Conservation (phyloP, 1,140 invertebrate species). For the Temnothorax nylanderi region DNA sequence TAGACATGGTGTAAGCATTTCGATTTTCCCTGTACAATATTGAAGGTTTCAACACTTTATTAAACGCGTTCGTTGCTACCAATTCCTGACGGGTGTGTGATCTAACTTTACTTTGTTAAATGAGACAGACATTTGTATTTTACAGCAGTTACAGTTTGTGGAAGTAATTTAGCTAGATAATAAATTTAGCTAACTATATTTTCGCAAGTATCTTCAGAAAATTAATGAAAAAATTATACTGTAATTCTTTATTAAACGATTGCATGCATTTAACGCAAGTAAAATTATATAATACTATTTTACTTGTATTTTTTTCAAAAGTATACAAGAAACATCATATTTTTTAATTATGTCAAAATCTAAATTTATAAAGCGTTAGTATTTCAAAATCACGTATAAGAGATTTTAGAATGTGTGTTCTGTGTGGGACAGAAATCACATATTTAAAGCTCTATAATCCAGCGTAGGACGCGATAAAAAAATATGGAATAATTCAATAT, state of each 20-base stretch:
- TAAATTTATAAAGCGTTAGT: not conserved
- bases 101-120: not conserved
- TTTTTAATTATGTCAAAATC: not conserved
- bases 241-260: not conserved
- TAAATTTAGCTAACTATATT: too few relatives aligned
- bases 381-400: not conserved
- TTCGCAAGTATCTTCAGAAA: not conserved
- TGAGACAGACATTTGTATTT: not conserved
- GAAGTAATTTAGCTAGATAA: not conserved
- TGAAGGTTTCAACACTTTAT: slow-evolving; percentile 34
- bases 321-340: too few relatives aligned
- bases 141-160: not conserved
- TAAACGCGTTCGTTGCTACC: not conserved
- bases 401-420: not conserved
- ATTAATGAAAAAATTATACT: not conserved
- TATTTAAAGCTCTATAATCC: not conserved
- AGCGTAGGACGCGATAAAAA: not conserved
- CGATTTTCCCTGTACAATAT: slow-evolving; percentile 40
- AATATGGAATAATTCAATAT: slow-evolving; percentile 22
- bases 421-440: too few relatives aligned
- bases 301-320: not conserved
- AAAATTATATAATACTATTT: not conserved
- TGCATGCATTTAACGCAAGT: not conserved
- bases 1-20: slow-evolving; percentile 46
- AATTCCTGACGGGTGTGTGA: not conserved